phyloP scores from a whole-genome alignment of 1,140 invertebrate species.

The Periplaneta americana region DNA sequence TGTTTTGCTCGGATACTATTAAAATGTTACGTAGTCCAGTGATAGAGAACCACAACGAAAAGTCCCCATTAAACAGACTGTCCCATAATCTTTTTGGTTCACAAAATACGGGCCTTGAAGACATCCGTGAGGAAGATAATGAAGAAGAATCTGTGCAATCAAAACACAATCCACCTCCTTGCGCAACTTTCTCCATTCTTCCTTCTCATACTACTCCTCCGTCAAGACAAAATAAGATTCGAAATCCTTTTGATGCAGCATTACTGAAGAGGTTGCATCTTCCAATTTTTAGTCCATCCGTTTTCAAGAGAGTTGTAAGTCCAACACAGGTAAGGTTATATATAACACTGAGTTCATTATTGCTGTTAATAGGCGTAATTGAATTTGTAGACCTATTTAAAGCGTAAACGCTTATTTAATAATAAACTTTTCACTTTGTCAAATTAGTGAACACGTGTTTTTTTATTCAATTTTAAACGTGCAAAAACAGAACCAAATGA shows the following conservation, averaged over 20 bases:
- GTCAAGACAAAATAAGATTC: neutral
- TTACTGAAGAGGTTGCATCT: neutral
- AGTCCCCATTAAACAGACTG: neutral
- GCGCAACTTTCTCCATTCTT: neutral
- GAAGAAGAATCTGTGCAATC: neutral
- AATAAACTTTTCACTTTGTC: too few species aligned
- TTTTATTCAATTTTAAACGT: too few species aligned
- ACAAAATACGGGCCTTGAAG: neutral
- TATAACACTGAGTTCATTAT: too few species aligned
- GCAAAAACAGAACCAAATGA: too few species aligned
- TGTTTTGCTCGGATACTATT: neutral
- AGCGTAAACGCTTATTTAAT: too few species aligned
- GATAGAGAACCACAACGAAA: neutral
- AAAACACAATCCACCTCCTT: neutral
- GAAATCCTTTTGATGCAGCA: constrained; percentile 11
- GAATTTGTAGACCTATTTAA: too few species aligned
- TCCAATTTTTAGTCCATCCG: constrained; percentile 2
- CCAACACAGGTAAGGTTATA: constrained; percentile 6
- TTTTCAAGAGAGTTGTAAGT: neutral
- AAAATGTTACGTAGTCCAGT: neutral
- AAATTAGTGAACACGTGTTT: too few species aligned
- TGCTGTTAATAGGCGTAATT: too few species aligned
- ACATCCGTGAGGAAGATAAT: neutral
- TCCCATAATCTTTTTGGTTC: neutral
- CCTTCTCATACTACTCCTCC: neutral